Base-by-base conservation (phyloP, 2,888 invertebrate genomes). In the Liodrosophila aerea region DNA sequence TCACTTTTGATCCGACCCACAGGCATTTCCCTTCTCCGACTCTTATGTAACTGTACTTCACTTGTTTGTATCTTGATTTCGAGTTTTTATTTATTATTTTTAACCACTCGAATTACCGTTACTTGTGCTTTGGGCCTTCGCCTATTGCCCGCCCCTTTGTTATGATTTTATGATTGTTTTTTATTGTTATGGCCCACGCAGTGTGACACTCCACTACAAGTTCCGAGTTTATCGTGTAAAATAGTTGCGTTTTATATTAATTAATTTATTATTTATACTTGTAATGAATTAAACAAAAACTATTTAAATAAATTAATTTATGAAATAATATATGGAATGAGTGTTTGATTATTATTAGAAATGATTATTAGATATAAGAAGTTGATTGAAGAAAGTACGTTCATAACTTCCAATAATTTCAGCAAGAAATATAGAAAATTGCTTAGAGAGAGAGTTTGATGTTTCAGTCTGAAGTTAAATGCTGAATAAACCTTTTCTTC, bases 221-320 rank as follows among this genome's bases (percentile, higher is more conserved):
- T 59, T 46, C 53, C 53, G 37, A 22, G 81, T 64, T 67, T 73
- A 59, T 65, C 52, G 64, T 72, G 64, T 80, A 80, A 70, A 64
- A 64, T 80, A 85, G 73, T 76, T 68, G 58, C 58, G 69, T 66
- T 84, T 22, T 82, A 81, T 67, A 66, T 71, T 83, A 73, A 81
- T 80, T 81, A 64, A 86, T 84, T 82, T 82, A 82, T 82, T 84
- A 47, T 84, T 63, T 86, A 53, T 81, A 85, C 62, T 63, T 80
- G 77, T 81, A 80, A 77, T 67, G 71, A 84, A 83, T 78, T 73
- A 69, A 81, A 27, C n/a, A n/a, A 77, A 70, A 62, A 69, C 66
- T 81, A 81, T 86, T 86, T 86, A 84, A 86, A 82, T 82, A 86
- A 86, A 85, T 65, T 81, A 73, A 73, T 80, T 85, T 86, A 84